These are phyloP conservation scores for Caenorhabditis briggsae DNA, from an alignment of 1,140 invertebrate genomes.

Conservation along the genomic window DNA sequence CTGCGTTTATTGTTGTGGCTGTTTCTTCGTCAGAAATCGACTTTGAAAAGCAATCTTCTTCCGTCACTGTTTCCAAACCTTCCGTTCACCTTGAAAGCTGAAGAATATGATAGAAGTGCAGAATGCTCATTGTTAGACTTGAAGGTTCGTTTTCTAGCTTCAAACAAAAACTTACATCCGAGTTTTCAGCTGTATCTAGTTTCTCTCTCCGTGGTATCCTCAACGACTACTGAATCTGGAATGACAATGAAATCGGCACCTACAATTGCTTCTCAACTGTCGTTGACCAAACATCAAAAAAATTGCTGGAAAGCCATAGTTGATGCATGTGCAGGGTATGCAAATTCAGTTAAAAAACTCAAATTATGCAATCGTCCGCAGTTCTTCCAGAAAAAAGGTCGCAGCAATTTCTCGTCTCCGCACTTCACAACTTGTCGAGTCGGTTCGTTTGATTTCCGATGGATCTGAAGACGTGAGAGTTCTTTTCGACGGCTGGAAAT, in stretches of 20 bases:
- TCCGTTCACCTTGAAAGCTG: neutral
- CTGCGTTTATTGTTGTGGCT: constrained; percentile 4
- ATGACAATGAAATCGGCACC: neutral
- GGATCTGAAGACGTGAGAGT: constrained; percentile 28
- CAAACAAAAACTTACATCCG: neutral
- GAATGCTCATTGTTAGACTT: constrained; percentile 30
- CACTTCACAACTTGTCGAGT: constrained; percentile 19
- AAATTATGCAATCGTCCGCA: too few relatives aligned
- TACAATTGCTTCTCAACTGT: neutral
- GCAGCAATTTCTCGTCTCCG: constrained; percentile 19
- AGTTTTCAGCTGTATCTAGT: neutral
- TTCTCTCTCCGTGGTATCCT: neutral
- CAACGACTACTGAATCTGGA: constrained; percentile 21
- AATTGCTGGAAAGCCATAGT: constrained; percentile 39
- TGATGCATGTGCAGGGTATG: constrained; percentile 4
- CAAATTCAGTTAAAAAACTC: neutral
- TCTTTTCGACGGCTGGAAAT: constrained; percentile 28
- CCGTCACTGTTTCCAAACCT: neutral
- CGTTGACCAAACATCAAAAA: constrained; percentile 29
- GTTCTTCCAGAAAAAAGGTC: neutral
- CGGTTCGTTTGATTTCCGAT: constrained; percentile 36
- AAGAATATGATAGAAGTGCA: neutral
- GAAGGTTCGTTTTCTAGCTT: neutral
- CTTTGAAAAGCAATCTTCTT: constrained; percentile 16
- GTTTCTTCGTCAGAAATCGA: neutral